These are phyloP conservation scores for Drosophila setifemur DNA, from an alignment of 1,140 invertebrate genomes.

Conservation along the genomic window DNA sequence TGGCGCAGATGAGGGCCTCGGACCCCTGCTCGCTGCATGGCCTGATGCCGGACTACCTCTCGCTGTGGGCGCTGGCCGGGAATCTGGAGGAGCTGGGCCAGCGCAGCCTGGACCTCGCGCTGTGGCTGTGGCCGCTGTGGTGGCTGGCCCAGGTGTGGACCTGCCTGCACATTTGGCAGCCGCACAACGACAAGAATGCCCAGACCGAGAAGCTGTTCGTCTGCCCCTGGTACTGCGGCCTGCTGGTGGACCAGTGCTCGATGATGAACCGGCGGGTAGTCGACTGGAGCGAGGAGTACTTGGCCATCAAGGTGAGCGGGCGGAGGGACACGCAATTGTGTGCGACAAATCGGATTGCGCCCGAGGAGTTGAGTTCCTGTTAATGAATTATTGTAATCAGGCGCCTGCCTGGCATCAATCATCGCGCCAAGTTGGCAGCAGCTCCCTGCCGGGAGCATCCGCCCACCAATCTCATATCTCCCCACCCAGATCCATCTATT, in stretches of 20 bases:
- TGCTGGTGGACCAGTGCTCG: constrained; percentile 93
- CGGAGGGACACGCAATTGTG: constrained; percentile 9
- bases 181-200: constrained; percentile 90
- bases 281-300: constrained; percentile 87
- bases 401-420: constrained; percentile 61
- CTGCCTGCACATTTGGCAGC: constrained; percentile 91
- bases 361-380: constrained; percentile 27
- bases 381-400: constrained; percentile 74
- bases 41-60: constrained; percentile 87
- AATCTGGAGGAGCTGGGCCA: constrained; percentile 30
- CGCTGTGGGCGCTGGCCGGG: constrained; percentile 82
- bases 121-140: constrained; percentile 90
- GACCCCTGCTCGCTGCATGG: constrained; percentile 86
- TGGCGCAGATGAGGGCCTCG: constrained; percentile 85
- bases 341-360: constrained; percentile 20
- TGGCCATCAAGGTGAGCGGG: constrained; percentile 91
- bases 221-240: constrained; percentile 90
- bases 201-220: constrained; percentile 92
- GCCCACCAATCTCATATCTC: neutral
- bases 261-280: constrained; percentile 91
- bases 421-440: constrained; percentile 34
- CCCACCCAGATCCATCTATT: constrained; percentile 17
- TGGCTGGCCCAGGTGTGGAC: constrained; percentile 92
- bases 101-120: constrained; percentile 84
- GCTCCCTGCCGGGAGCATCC: neutral